Evolutionary conservation across 2,113 vertebrate species (phyloP), one percentile per base, ranked within the genome.

Genomic region (Ophiodon elongatus): DNA sequence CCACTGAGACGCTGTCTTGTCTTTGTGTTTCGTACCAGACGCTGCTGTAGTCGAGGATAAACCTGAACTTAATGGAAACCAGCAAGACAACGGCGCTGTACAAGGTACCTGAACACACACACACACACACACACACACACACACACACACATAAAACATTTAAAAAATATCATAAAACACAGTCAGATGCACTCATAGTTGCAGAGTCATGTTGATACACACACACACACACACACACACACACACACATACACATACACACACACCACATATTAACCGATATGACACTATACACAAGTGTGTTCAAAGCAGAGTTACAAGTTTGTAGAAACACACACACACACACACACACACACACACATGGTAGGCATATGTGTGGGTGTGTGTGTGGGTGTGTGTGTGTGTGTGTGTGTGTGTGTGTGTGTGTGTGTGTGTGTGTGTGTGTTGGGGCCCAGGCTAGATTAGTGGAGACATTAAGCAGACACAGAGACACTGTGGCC

Each of bases 51-150:
- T 86, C 72, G 91, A 91, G 52, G 92, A 93, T 39, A 91, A 89
- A 87, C 83, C 89, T 56, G 93, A 93, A 69, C 68, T 94, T 90
- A 94, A 94, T 89, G 94, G 93, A 80, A 94, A 92, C 91, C 93
- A 93, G 91, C 91, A 94, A 90, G 93, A 94, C 93, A 91, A 86
- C 59, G 71, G 84, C 25, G 73, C 88, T 85, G 86, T 92, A 69
- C 92, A 92, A 92, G 93, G 93, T 94, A 84, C 78, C 41, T 33
- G 13, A 6, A 62, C 27, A 57, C 73, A 54, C 72, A 60, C 41
- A 52, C 63, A 81, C 73, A 79, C 73, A 73, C 80, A 72, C 65
- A 65, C 56, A 82, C 65, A 79, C 73, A 56, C 64, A 31, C 41
- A 54, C 8, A 41, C 15, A 59, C 72, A 83, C 66, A 57, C 66